Percentiles rank a stretch among this genome's conserved stretches.
These are phyloP conservation scores for Acipenser ruthenus DNA, from an alignment of 2,797 vertebrate genomes.

Conservation along the genomic window DNA sequence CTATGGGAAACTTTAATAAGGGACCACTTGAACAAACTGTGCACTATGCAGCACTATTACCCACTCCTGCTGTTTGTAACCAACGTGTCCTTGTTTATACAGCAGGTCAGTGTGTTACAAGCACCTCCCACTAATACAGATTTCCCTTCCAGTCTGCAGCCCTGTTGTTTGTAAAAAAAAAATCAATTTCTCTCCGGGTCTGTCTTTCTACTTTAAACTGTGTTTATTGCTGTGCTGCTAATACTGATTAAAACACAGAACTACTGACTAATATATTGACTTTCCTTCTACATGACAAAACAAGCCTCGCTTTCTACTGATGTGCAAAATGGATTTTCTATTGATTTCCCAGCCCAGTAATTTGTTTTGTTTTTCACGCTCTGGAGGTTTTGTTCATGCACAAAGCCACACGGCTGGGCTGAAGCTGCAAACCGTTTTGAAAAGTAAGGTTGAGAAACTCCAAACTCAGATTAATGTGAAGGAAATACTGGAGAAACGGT, in stretches of 20 bases:
- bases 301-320: not conserved
- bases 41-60: too few species aligned
- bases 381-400: not conserved
- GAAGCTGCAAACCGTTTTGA: not conserved
- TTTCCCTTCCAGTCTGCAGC: too few species aligned
- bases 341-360: not conserved
- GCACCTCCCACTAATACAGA: too few species aligned
- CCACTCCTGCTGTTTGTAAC: too few species aligned
- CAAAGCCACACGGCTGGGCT: not conserved
- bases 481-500: too few species aligned
- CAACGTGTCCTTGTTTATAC: too few species aligned
- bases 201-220: not conserved
- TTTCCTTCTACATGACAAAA: constrained; percentile 2
- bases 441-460: too few species aligned
- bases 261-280: constrained; percentile 4
- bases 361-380: not conserved
- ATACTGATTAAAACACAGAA: constrained; percentile 5
- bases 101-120: too few species aligned
- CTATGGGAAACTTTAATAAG: too few species aligned
- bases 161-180: too few species aligned
- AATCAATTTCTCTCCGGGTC: not conserved
- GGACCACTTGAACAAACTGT: too few species aligned
- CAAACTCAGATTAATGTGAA: too few species aligned
- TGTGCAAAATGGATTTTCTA: not conserved
- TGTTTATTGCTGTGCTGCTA: not conserved